phyloP scores from a whole-genome alignment of 2,113 vertebrate species.

The Phylloscopus trochilus region DNA sequence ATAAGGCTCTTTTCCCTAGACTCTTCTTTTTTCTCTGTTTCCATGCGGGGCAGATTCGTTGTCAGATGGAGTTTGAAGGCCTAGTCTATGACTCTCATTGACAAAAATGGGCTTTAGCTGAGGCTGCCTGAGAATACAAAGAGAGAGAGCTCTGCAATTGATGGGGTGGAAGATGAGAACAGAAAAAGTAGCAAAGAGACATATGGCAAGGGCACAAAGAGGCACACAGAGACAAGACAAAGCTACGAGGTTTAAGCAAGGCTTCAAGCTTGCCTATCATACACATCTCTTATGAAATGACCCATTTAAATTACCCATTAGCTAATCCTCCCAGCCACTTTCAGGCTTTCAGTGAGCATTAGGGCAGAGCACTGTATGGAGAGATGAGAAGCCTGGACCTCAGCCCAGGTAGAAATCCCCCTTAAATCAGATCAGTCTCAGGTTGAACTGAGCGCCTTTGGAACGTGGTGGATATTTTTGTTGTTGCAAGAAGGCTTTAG shows the following conservation, averaged over 20 bases:
- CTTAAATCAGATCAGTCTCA: background rate
- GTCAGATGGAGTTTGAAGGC: conserved; percentile 10
- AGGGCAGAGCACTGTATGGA: background rate
- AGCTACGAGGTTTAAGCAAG: conserved; percentile 21
- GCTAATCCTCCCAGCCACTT: conserved; percentile 41
- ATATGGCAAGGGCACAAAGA: conserved; percentile 46
- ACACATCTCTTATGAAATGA: conserved; percentile 25
- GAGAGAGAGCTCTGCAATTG: conserved; percentile 3
- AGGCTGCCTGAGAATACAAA: conserved; percentile 2
- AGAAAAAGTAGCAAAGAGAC: conserved; percentile 36
- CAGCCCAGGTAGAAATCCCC: conserved; percentile 14
- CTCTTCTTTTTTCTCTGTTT: conserved; percentile 22
- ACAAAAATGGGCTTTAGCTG: conserved; percentile 36
- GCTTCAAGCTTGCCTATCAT: conserved; percentile 29
- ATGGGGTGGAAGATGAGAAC: conserved; percentile 30
- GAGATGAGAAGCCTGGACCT: background rate
- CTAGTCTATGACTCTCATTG: conserved; percentile 5
- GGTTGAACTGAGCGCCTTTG: background rate
- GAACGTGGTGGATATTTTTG: background rate
- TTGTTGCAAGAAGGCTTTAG: background rate
- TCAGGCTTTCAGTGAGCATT: background rate
- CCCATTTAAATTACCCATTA: conserved; percentile 54
- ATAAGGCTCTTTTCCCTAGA: conserved; percentile 16
- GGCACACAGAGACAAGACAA: conserved; percentile 22
- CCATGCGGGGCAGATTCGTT: background rate